phyloP scores from a whole-genome alignment of 2,113 vertebrate genomes.

The Sapajus apella region DNA sequence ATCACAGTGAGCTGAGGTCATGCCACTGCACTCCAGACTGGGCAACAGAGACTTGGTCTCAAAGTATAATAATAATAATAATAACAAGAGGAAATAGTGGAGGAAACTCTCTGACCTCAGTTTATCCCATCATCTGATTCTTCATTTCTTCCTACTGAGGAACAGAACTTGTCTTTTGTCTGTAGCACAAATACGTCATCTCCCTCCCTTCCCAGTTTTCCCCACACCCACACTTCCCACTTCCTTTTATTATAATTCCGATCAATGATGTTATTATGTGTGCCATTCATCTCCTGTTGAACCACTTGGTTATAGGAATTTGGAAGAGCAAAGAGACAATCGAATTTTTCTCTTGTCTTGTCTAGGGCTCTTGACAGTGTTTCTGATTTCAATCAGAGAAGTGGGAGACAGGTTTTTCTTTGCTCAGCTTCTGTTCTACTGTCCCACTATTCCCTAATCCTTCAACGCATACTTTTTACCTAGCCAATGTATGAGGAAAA shows the following conservation, averaged over 20 bases:
- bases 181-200: conserved; percentile 83
- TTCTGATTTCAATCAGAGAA: conserved; percentile 64
- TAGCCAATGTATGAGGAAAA: not conserved
- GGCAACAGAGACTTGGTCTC: no score
- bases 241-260: conserved; percentile 81
- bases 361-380: conserved; percentile 62
- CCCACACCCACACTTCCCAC: not conserved
- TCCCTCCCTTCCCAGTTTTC: conserved; percentile 63
- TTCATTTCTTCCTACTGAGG: conserved; percentile 84
- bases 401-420: conserved; percentile 69
- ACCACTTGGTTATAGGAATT: conserved; percentile 83
- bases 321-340: conserved; percentile 77
- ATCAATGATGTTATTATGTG: conserved; percentile 86
- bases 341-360: conserved; percentile 63
- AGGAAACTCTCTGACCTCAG: conserved; percentile 78
- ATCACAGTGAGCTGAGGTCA: no score
- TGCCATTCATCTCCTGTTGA: conserved; percentile 83
- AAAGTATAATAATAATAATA: no score
- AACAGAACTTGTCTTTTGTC: conserved; percentile 86
- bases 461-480: conserved; percentile 9
- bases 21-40: no score
- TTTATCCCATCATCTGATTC: conserved; percentile 84
- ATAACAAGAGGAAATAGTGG: conserved; percentile 63
- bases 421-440: conserved; percentile 18
- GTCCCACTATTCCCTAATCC: not conserved